These are phyloP conservation scores for Monodelphis domestica DNA, from an alignment of 2,797 vertebrate genomes.

Conservation along the genomic window DNA sequence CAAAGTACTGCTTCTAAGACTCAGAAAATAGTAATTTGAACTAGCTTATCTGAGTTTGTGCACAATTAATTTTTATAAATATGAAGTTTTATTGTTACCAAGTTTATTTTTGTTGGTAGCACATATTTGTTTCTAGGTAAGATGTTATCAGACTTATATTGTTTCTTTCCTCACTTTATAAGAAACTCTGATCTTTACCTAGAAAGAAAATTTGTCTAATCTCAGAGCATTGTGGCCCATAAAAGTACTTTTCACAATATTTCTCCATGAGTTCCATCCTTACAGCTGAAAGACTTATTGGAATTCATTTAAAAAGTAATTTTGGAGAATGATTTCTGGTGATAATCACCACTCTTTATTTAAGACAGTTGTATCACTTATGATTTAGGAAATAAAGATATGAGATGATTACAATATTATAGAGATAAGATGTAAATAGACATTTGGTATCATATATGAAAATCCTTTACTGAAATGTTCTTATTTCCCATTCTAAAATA, in stretches of 20 bases:
- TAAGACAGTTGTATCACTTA: not conserved
- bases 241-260: conserved; percentile 29
- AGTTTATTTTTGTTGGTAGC: conserved; percentile 23
- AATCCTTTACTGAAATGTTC: not conserved
- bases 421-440: conserved; percentile 24
- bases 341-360: not conserved
- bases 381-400: conserved; percentile 6
- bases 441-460: not conserved
- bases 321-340: not conserved
- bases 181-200: conserved; percentile 1
- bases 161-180: conserved; percentile 22
- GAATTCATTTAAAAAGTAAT: not conserved
- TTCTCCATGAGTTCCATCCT: conserved; percentile 26
- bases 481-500: conserved; percentile 29
- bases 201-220: conserved; percentile 41
- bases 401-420: not conserved
- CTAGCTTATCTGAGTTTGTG: conserved; percentile 24
- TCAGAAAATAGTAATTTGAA: conserved; percentile 39
- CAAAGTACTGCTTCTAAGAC: conserved; percentile 10
- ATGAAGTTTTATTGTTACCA: conserved; percentile 12
- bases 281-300: not conserved
- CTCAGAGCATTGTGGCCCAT: not conserved
- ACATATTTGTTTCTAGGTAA: conserved; percentile 32
- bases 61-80: not conserved
- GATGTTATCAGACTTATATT: not conserved